Evolutionary conservation across 2,797 vertebrate species (phyloP).

Genomic region (Echeneis naucrates): DNA sequence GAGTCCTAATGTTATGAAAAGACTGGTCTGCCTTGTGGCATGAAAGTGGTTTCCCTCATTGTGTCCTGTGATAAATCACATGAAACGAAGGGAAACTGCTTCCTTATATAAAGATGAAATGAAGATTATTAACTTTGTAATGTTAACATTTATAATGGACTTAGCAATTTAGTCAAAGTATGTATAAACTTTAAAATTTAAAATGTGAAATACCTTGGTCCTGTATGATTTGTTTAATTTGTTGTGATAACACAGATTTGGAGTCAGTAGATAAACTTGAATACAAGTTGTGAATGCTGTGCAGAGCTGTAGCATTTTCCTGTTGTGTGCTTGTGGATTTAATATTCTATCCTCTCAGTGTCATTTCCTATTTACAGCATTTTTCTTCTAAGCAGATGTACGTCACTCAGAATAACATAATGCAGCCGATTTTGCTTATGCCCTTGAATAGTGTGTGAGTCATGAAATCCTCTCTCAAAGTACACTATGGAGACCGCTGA

Average conservation of each 20-base stretch:
- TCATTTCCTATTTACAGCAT: conserved; percentile 70
- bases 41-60: conserved; percentile 48
- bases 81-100: conserved; percentile 41
- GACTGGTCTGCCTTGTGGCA: conserved; percentile 42
- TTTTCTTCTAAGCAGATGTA: conserved; percentile 20
- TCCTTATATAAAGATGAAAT: conserved; percentile 51
- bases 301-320: conserved; percentile 37
- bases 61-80: conserved; percentile 63
- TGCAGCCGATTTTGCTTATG: conserved; percentile 23
- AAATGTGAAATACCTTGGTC: neutral
- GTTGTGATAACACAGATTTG: neutral
- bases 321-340: conserved; percentile 10
- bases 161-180: neutral
- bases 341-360: conserved; percentile 47
- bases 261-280: conserved; percentile 6
- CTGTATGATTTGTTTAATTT: neutral
- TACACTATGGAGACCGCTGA: conserved; percentile 5
- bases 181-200: neutral
- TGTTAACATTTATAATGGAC: neutral
- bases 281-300: neutral
- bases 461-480: conserved; percentile 16
- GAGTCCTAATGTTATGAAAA: conserved; percentile 36
- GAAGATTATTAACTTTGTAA: conserved; percentile 31
- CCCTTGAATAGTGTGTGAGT: conserved; percentile 19
- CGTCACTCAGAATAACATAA: conserved; percentile 35